Percentiles rank a stretch among this genome's conserved stretches.
Evolutionary conservation across 2,888 invertebrate species (phyloP).

Genomic region (Geophilus truncorum): DNA sequence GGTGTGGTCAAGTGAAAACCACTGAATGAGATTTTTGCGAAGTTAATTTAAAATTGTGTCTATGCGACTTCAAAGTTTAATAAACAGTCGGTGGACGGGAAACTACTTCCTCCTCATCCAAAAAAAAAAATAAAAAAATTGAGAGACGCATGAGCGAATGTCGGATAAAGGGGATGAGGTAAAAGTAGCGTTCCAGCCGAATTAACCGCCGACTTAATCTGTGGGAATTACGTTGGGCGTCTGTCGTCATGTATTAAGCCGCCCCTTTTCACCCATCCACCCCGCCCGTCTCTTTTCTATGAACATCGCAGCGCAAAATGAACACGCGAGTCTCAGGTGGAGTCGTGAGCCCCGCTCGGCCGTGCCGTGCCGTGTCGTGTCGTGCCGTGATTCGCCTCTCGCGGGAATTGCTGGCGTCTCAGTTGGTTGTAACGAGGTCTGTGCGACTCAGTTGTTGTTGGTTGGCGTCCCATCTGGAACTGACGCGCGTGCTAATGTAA

Average conservation of each 20-base stretch:
- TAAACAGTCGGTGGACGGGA: neutral
- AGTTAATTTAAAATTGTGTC: too few species aligned
- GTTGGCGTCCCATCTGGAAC: slow-evolving; percentile 10
- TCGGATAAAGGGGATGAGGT: neutral
- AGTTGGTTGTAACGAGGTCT: neutral
- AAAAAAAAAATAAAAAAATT: too few species aligned
- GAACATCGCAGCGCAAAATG: neutral
- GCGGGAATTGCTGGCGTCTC: neutral
- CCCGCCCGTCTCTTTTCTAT: neutral
- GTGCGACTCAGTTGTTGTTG: slow-evolving; percentile 5
- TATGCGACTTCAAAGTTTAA: too few species aligned
- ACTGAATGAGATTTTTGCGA: too few species aligned
- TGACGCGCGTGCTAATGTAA: slow-evolving; percentile 10
- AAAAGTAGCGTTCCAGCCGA: neutral
- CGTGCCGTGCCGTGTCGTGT: too few species aligned
- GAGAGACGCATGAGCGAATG: neutral
- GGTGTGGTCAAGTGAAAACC: too few species aligned
- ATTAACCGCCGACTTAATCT: neutral
- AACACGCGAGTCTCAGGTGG: neutral
- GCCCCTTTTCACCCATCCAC: neutral
- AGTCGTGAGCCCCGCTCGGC: neutral
- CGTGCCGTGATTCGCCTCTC: neutral
- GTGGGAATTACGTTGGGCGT: neutral
- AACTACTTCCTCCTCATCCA: too few species aligned
- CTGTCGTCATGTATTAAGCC: neutral